Base-by-base conservation (phyloP, 2,113 vertebrate genomes). In the Clarias batrachus region DNA sequence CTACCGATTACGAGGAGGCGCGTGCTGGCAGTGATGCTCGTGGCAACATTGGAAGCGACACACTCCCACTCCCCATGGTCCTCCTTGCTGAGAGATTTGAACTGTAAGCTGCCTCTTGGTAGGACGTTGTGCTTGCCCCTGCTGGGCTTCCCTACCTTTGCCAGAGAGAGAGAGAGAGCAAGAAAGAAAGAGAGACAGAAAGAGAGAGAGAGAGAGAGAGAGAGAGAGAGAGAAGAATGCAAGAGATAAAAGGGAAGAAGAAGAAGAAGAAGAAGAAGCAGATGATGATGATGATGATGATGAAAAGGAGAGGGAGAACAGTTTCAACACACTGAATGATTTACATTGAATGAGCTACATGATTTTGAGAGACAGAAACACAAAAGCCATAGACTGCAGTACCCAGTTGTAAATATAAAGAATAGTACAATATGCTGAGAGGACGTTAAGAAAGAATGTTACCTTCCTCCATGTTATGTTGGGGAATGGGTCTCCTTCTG, bases 31-130 rank as follows among this genome's bases (percentile, higher is more conserved):
- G 97, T 99, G 96, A 99, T 97, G 96, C 97, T 99, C 21, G 98
- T 97, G 92, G 98, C 98, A 87, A 98, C 96, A 87, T 99, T 99
- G 94, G 97, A 97, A 92, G 98, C 98, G 19, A 98, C 92, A 93
- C 98, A 99, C 95, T 99, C 98, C 98, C 98, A 99, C 94, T 99
- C 97, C 91, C 98, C 98, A 0, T 99, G 97, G 95, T 99, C 98
- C 82, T 99, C 98, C 95, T 99, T 99, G 91, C 96, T 97, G 91
- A 99, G 96, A 70, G 97, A 98, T 88, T 97, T 97, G 91, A 99
- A 97, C 94, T 99, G 97, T 93, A 99, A 95, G 94, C 96, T 98
- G 94, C 98, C 98, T 9, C 97, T 96, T 57, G 97, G 97, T 95
- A 99, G 96, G 92, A 96, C 96, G 77, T 95, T 98, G 97, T 99